These are phyloP conservation scores for Pocillopora verrucosa DNA, from an alignment of 64 coral and sea anemone species.

Conservation along the genomic window DNA sequence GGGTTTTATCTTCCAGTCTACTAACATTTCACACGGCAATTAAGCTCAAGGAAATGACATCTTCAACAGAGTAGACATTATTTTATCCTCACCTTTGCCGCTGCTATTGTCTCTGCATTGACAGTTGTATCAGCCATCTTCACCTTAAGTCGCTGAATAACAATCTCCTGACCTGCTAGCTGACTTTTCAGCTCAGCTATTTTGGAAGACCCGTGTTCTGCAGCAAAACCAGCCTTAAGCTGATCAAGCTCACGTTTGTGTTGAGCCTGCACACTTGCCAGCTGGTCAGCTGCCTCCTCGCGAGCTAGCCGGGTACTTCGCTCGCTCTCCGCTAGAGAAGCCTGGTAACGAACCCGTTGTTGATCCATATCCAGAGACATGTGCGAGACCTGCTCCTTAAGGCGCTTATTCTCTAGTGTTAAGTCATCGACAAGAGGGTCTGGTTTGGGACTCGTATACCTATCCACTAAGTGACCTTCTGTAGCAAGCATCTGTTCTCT, in stretches of 20 bases:
- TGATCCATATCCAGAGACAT: slow-evolving; percentile 87
- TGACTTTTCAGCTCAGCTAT: slow-evolving; percentile 84
- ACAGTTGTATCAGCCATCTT: slow-evolving; percentile 63
- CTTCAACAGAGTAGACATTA: neutral
- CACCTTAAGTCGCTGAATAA: slow-evolving; percentile 87
- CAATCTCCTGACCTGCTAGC: slow-evolving; percentile 79
- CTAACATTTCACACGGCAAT: no score
- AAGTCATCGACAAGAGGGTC: slow-evolving; percentile 49
- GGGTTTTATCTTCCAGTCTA: no score
- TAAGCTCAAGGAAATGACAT: neutral
- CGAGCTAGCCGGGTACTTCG: slow-evolving; percentile 69
- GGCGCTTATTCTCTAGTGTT: slow-evolving; percentile 63
- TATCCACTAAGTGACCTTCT: slow-evolving; percentile 7
- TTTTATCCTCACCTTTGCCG: slow-evolving; percentile 59
- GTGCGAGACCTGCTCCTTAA: slow-evolving; percentile 68
- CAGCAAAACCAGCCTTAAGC: slow-evolving; percentile 68
- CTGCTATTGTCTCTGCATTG: slow-evolving; percentile 55
- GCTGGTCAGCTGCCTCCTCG: slow-evolving; percentile 90
- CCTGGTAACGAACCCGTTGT: slow-evolving; percentile 86
- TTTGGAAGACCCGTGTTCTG: slow-evolving; percentile 78
- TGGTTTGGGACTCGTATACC: slow-evolving; percentile 21
- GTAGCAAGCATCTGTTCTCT: slow-evolving; percentile 73
- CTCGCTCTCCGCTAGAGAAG: slow-evolving; percentile 84
- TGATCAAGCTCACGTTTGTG: slow-evolving; percentile 79
- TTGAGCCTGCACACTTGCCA: slow-evolving; percentile 65